These are phyloP conservation scores for Corythoichthys haematopterus DNA, from an alignment of 2,113 vertebrate species.

Conservation along the genomic window DNA sequence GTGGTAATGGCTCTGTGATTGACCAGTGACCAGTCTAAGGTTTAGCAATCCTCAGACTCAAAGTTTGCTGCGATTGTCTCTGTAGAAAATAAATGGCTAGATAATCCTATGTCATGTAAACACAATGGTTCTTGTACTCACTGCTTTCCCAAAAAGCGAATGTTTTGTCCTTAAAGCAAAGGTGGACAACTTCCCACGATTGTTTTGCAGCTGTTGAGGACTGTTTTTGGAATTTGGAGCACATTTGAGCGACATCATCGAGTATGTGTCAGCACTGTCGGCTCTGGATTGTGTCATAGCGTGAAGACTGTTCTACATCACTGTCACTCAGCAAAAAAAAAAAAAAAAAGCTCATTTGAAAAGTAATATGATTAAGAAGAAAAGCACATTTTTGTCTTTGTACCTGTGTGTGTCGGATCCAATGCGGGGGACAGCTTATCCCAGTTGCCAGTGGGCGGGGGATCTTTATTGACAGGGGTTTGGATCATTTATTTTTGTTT, in stretches of 20 bases:
- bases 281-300: slow-evolving; percentile 1
- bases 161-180: slow-evolving; percentile 17
- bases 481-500: slow-evolving; percentile 59
- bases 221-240: slow-evolving; percentile 11
- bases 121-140: background rate
- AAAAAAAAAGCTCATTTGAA: slow-evolving; percentile 21
- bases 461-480: slow-evolving; percentile 52
- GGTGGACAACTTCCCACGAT: slow-evolving; percentile 7
- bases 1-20: too few relatives aligned
- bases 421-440: slow-evolving; percentile 14
- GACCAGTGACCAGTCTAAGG: too few relatives aligned
- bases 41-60: too few relatives aligned
- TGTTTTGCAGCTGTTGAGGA: slow-evolving; percentile 13
- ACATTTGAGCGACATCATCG: slow-evolving; percentile 7
- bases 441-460: slow-evolving; percentile 14
- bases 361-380: slow-evolving; percentile 9
- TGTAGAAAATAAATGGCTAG: background rate
- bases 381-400: slow-evolving; percentile 4
- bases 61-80: too few relatives aligned
- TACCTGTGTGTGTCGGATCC: slow-evolving; percentile 10
- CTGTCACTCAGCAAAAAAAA: background rate
- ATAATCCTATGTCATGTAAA: background rate
- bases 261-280: slow-evolving; percentile 10
- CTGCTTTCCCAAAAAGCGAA: slow-evolving; percentile 37
- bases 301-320: slow-evolving; percentile 11